A percentile compares a stretch with the other conserved stretches of the same genome.
These are phyloP conservation scores for Pogonocichla stellata DNA, from an alignment of 2,113 vertebrate species.

Conservation along the genomic window DNA sequence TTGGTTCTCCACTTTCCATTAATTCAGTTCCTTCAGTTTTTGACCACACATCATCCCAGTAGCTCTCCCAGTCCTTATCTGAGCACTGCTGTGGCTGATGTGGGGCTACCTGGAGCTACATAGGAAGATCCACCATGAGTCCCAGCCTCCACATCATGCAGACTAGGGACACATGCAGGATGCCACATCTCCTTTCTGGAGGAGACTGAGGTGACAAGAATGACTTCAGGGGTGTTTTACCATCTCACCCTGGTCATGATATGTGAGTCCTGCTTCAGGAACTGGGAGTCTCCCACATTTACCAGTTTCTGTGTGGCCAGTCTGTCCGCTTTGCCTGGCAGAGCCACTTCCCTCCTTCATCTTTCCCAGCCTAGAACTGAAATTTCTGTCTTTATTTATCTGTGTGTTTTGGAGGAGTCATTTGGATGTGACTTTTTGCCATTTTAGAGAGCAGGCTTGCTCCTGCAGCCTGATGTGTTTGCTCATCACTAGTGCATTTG, in stretches of 20 bases:
- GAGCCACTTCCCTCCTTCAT: not conserved
- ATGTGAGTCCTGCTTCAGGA: not conserved
- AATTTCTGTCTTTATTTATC: not conserved
- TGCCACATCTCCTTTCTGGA: not conserved
- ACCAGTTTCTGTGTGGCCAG: not conserved
- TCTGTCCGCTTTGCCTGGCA: not conserved
- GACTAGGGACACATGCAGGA: not conserved
- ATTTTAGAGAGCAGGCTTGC: not conserved
- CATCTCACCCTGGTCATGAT: not conserved
- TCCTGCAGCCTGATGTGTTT: not conserved
- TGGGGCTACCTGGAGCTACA: rapidly evolving
- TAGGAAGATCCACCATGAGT: rapidly evolving
- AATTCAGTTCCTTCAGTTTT: not conserved
- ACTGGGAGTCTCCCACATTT: not conserved
- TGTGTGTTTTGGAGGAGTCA: not conserved
- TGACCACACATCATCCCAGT: not conserved
- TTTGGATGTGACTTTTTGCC: not conserved
- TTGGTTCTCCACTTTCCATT: not conserved
- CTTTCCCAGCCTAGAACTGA: not conserved
- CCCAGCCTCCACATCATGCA: not conserved
- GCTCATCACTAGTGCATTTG: not conserved
- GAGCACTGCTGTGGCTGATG: not conserved
- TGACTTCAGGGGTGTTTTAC: not conserved
- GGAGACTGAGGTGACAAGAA: not conserved
- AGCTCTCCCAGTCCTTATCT: not conserved